Base-by-base conservation (phyloP, 2,888 invertebrate species). In the Rotaria magnacalcarata region DNA sequence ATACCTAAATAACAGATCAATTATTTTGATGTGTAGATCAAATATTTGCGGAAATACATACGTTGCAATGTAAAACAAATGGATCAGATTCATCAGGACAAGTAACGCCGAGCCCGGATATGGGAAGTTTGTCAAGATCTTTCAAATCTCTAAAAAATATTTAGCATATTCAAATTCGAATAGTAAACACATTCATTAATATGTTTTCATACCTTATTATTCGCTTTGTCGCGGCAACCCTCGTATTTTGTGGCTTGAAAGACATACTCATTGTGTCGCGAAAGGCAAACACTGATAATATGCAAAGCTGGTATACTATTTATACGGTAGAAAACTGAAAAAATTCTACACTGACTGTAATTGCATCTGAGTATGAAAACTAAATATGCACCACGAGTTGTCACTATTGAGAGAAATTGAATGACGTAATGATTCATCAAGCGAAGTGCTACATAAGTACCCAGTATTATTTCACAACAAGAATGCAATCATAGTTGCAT, bases 11-110 rank as follows among this genome's bases (percentile, higher is more conserved):
- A 67, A 67, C 14, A 67, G n/a, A 10, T n/a, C 27, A 27, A 10
- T 11, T 27, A 67, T 10, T 34, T 67, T 16, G 2, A 34, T 67
- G 5, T 27, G 34, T 67, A 34, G 14, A 67, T 67, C 11, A 6
- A 67, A 16, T 11, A 5, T 16, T 60, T 16, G 14, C 16, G 34
- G 3, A 16, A 34, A 27, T 34, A 14, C 34, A 67, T 67, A 80
- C 75, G 16, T 80, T 80, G 41, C 75, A 80, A 47, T 80, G 75
- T 11, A 80, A 43, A 47, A 80, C n/a, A 80, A 80, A 80, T 80
- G 75, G 75, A 80, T 80, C 47, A 3, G 43, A 47, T 47, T 80
- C 75, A 47, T 80, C 75, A 6, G 75, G 75, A 47, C 75, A 80
- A 47, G 11, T 21, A 21, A 80, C 75, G 6, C 75, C 47, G 2